phyloP scores from a whole-genome alignment of 2,888 invertebrate genomes.

The Thumatha senex region DNA sequence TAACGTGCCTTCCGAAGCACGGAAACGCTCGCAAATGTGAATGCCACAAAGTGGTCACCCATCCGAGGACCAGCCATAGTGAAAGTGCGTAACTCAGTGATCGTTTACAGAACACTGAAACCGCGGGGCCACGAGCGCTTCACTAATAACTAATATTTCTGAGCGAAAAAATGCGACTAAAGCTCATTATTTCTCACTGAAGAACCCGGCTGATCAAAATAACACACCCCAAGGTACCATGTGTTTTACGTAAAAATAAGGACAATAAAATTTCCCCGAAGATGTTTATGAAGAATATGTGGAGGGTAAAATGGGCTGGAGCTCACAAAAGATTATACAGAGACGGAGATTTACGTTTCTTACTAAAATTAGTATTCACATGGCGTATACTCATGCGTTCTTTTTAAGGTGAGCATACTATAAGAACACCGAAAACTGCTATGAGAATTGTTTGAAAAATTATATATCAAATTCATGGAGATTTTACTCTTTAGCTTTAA shows the following conservation, averaged over 20 bases:
- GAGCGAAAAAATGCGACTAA: too few species aligned
- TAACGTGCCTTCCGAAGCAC: too few species aligned
- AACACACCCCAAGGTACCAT: not conserved
- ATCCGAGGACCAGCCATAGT: too few species aligned
- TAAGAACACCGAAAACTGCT: slow-evolving; percentile 47
- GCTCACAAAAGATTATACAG: slow-evolving; percentile 37
- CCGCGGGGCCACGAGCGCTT: too few species aligned
- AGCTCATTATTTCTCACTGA: too few species aligned
- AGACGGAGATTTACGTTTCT: slow-evolving; percentile 45
- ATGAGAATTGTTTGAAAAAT: slow-evolving; percentile 48
- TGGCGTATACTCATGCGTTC: slow-evolving; percentile 32
- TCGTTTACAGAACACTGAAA: too few species aligned
- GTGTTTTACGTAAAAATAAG: slow-evolving; percentile 1
- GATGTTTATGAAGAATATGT: slow-evolving; percentile 34
- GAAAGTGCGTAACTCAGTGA: too few species aligned
- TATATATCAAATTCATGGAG: slow-evolving; percentile 46
- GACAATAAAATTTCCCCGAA: slow-evolving; percentile 7
- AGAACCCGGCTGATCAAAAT: not conserved
- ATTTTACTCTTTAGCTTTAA: slow-evolving; percentile 27
- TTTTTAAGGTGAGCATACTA: slow-evolving; percentile 46
- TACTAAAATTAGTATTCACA: slow-evolving; percentile 48
- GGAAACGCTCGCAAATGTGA: too few species aligned
- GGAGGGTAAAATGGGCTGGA: slow-evolving; percentile 25
- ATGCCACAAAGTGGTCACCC: too few species aligned
- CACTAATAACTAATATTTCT: too few species aligned